phyloP scores from a whole-genome alignment of 2,113 vertebrate species.

The Xenopus borealis region DNA sequence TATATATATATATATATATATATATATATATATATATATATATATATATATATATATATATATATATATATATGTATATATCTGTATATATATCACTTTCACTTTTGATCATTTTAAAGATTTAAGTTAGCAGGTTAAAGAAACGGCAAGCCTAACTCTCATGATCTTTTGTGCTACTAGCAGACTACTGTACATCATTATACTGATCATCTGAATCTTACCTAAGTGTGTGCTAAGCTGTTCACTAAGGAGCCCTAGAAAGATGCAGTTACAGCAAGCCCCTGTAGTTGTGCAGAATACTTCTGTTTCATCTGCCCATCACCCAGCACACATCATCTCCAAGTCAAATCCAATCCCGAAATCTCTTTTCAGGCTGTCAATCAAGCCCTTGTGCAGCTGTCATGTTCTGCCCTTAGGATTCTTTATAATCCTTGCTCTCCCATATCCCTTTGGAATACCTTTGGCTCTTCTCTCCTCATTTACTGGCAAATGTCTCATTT shows the following conservation, averaged over 20 bases:
- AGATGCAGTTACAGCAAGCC: neutral
- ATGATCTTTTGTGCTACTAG: no score
- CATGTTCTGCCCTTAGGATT: neutral
- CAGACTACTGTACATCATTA: no score
- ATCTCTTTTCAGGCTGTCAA: constrained; percentile 12
- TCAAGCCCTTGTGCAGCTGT: constrained; percentile 9
- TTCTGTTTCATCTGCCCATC: neutral
- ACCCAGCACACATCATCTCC: constrained; percentile 7
- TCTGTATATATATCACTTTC: no score
- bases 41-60: no score
- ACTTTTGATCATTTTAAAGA: no score
- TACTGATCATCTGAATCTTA: no score
- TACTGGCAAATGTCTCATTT: constrained; percentile 6
- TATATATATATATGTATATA: no score
- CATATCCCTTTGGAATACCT: neutral
- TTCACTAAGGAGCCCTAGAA: neutral
- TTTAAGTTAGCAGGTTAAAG: no score
- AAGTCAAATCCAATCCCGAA: constrained; percentile 7
- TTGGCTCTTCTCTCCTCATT: neutral
- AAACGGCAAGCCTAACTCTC: no score
- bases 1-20: no score
- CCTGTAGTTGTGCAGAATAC: constrained; percentile 5
- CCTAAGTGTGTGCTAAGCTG: no score
- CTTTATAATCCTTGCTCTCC: neutral
- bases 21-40: no score